These are phyloP conservation scores for Cancer borealis DNA, from an alignment of 2,888 invertebrate genomes.

Conservation along the genomic window DNA sequence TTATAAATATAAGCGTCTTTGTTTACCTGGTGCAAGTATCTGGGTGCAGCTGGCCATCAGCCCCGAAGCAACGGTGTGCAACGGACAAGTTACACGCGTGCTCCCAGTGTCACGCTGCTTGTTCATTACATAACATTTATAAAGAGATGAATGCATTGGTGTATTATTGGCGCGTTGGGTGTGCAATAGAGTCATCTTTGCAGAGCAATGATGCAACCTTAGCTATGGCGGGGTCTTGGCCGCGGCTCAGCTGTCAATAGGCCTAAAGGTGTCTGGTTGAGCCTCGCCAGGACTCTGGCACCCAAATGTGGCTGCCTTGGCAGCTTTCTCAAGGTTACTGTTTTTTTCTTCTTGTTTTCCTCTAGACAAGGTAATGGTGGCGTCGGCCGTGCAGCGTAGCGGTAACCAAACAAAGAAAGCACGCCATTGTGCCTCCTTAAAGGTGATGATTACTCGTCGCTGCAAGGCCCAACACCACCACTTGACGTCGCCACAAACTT, in stretches of 20 bases:
- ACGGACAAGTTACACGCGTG: not conserved
- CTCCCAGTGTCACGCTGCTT: not conserved
- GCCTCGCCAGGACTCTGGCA: constrained; percentile 16
- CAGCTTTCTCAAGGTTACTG: constrained; percentile 54
- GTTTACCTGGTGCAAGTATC: not conserved
- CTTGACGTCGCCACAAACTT: not conserved
- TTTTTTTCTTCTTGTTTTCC: not conserved
- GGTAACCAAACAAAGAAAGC: constrained; percentile 53
- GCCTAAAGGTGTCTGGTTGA: constrained; percentile 70
- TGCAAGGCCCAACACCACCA: not conserved
- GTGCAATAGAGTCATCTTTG: constrained; percentile 55
- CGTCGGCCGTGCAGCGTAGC: not conserved
- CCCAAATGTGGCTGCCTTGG: constrained; percentile 48
- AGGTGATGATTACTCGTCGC: constrained; percentile 49
- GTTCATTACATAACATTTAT: not conserved
- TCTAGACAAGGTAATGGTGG: not conserved
- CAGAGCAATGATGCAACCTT: constrained; percentile 55
- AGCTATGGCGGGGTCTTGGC: constrained; percentile 60
- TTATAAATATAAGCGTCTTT: constrained; percentile 7
- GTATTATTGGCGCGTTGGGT: not conserved
- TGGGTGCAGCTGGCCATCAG: not conserved
- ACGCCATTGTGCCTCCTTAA: constrained; percentile 55
- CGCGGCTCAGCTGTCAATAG: constrained; percentile 70
- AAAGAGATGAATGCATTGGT: not conserved
- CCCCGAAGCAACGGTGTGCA: not conserved